Conservation (phyloP, 2,113 vertebrate species). For the Lethenteron reissneri region DNA sequence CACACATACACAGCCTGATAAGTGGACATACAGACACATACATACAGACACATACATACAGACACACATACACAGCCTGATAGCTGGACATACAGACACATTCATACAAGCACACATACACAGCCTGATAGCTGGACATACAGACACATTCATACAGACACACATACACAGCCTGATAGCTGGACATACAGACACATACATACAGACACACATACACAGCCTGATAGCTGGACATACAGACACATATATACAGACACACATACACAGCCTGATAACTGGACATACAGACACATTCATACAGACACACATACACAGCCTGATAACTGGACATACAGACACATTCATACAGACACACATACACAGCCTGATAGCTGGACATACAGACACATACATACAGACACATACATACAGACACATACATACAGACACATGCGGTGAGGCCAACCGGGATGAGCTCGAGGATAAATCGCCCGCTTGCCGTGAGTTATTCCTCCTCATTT, state of each 20-base stretch:
- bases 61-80: background rate
- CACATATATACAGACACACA: background rate
- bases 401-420: background rate
- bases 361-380: background rate
- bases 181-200: background rate
- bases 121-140: background rate
- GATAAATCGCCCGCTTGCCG: too few relatives aligned
- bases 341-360: background rate
- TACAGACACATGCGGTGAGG: background rate
- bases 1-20: background rate
- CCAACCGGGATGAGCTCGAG: too few relatives aligned
- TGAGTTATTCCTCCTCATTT: too few relatives aligned
- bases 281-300: background rate
- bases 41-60: slow-evolving; percentile 1
- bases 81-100: background rate
- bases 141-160: background rate
- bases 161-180: background rate
- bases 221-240: background rate
- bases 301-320: background rate
- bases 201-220: background rate
- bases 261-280: background rate
- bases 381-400: background rate
- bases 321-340: background rate
- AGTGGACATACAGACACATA: background rate
- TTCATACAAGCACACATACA: background rate